Evolutionary conservation across 1,140 invertebrate species (phyloP), one percentile per base, ranked within the genome.

Genomic region (Tetramorium simillimum): DNA sequence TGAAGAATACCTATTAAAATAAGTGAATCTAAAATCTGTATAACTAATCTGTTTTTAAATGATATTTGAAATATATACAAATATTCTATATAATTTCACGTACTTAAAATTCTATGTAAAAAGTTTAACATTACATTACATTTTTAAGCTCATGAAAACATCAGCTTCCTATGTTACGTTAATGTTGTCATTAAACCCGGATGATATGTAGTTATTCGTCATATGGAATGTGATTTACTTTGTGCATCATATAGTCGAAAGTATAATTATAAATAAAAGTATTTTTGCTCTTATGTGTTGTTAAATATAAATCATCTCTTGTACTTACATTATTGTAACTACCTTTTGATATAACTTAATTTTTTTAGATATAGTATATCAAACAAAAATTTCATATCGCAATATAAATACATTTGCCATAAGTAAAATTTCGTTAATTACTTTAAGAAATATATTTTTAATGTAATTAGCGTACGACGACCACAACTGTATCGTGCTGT

Each of bases 91-190:
- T 9, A 75, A 76, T 24, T 40, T 12, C 6, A 33, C 3, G 24
- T 2, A 18, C n/a, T 33, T 33, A 33, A 33, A 33, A 33, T 33
- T 33, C 3, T 33, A 33, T 33, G 33, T 33, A 33, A 33, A 33
- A 33, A 33, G 28, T 37, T 80, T 69, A 69, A 69, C 21, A 53
- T 80, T 24, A 12, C 5, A 18, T 53, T 69, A 40, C 12, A 18
- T 53, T 40, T 69, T 80, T 80, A 69, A 80, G 77, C 14, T 80
- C n/a, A 80, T 80, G 77, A 69, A 3, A 24, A 40, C 62, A 10
- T 69, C 77, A 1, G 62, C 21, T 33, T 80, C 77, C n/a, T 80
- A 69, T 9, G 5, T 80, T 37, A 80, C 33, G 9, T 21, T 80
- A 80, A 80, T 80, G 77, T 0, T 69, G n/a, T 69, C 62, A 33